Evolutionary conservation across 2,797 vertebrate genomes (phyloP), one percentile per base, ranked within the genome.

Genomic region (Florisuga fusca): DNA sequence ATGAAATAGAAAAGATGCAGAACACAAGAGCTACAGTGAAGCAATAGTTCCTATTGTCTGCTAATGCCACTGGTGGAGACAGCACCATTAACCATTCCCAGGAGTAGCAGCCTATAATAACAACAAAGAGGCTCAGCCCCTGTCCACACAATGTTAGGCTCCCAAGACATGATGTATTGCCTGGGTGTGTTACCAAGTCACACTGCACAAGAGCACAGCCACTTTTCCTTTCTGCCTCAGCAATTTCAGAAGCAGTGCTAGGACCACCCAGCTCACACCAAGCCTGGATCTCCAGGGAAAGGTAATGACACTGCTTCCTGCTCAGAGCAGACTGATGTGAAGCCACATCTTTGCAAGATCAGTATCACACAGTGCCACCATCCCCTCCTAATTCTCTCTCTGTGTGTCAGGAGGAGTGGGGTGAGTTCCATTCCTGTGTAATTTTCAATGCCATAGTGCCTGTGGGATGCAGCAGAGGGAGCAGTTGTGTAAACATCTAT

Each of bases 141-240:
- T 27, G 16, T 46, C 72, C 77, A 6, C 41, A 31, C 45, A 77
- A 22, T 0, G 0, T 22, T 29, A 12, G 0, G 2, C 36, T 83
- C 23, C 26, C 29, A 61, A 66, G 59, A 57, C 14, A 12, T 10
- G 36, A 27, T 63, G 7, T n/a, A 29, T 77, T 71, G 54, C 38
- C 48, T 58, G 15, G 8, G 20, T 41, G 26, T 67, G 41, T 85
- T 75, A 69, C n/a, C 48, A 46, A 46, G 34, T 57, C 66, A 64
- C 66, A 20, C n/a, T 71, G 46, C 53, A 11, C 41, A 51, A 15
- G 8, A 78, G 62, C 38, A 84, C 46, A 17, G n/a, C 9, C 36
- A 69, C 79, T 85, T 78, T 7, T n/a, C 15, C 57, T 67, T 93
- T 68, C 62, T 64, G 31, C n/a, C 73, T 61, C 79, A 68, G 58